Conservation (phyloP, 1,140 invertebrate species). For the Coenobita brevimanus region DNA sequence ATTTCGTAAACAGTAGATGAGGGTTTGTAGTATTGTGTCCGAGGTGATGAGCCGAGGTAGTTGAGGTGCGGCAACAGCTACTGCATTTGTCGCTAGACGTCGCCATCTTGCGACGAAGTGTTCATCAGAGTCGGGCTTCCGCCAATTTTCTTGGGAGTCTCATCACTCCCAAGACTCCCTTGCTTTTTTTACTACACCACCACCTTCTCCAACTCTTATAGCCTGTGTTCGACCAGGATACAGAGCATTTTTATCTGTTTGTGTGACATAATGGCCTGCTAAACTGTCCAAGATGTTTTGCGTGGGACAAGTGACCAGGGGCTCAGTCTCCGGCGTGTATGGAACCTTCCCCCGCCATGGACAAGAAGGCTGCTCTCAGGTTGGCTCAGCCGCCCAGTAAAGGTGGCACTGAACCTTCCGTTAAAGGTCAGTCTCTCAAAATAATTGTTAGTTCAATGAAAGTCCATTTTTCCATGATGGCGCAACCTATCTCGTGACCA, state of each 20-base stretch:
- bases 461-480: no score
- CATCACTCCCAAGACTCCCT: constrained; percentile 36
- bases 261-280: constrained; percentile 35
- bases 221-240: constrained; percentile 42
- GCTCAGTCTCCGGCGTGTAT: constrained; percentile 12
- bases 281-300: constrained; percentile 38
- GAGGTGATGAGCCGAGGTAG: no score
- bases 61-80: no score
- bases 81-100: no score
- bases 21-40: no score
- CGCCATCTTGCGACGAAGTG: constrained; percentile 30
- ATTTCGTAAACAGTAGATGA: no score
- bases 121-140: neutral
- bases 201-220: neutral
- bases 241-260: constrained; percentile 31
- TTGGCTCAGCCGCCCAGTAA: constrained; percentile 30
- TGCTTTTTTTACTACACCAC: neutral
- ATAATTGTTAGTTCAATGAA: no score
- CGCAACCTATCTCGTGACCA: no score
- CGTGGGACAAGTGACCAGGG: neutral
- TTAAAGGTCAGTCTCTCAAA: constrained; percentile 15
- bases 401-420: neutral
- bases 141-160: constrained; percentile 25
- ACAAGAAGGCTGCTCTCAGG: constrained; percentile 34
- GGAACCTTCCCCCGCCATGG: constrained; percentile 27